Evolutionary conservation across 53 echinoderm and acorn worm genomes (phyloP), one percentile per base, ranked within the genome.

Genomic region (Antedon mediterranea): DNA sequence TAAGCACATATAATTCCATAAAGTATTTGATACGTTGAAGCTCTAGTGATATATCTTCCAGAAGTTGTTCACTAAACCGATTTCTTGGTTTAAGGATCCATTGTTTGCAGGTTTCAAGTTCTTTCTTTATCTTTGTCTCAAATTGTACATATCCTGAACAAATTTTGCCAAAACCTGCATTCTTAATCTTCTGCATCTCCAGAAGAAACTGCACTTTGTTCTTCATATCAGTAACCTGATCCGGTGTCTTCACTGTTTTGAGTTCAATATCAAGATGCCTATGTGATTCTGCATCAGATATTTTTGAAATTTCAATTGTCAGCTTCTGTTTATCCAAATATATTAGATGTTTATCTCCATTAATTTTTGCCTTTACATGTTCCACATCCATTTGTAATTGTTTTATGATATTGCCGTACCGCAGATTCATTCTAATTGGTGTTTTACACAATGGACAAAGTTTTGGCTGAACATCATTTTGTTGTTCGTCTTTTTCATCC

Each of bases 371-470:
- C 75, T 94, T 94, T 14, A 89, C 87, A 0, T 43, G 75, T 26
- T 94, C 86, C 28, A 94, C 83, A 70, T 91, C 89, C 6, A 75
- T 75, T 43, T 89, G 82, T 32, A 79, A 83, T 78, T 81, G 81
- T 57, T 89, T 89, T 71, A 90, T 85, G 31, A 83, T 32, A 43
- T 81, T 87, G 30, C 88, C 80, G 34, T 94, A 94, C 28, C 94
- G 79, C 28, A 88, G 81, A 32, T 86, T 90, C 73, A 90, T 79
- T 72, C 94, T 82, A 32, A 94, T 89, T 0, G 91, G 89, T 18
- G 88, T 91, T 31, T 89, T 90, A 72, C 94, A 94, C 43, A 73
- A 74, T 23, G 94, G 91, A 81, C 89, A 91, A 2, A 72, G 75
- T 43, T 88, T 89, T 43, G 90, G 31, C 82, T 93, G 83, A 43